phyloP scores from a whole-genome alignment of 2,797 vertebrate species.

The Sebastes melanostomus region DNA sequence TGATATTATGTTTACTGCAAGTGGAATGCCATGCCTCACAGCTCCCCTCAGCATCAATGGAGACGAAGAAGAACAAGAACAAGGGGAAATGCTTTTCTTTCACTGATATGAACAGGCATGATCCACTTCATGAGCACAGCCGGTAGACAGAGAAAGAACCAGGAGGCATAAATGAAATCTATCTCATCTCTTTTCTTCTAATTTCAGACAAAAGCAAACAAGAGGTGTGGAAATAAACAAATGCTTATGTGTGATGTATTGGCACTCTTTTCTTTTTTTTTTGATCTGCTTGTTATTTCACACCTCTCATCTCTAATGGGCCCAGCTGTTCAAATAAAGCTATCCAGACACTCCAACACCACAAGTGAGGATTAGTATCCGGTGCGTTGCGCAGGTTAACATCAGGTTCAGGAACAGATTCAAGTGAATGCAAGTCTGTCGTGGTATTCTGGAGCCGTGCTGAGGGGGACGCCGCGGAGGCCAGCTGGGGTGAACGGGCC shows the following conservation, averaged over 20 bases:
- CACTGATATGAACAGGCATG: slow-evolving; percentile 21
- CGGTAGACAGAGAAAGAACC: background rate
- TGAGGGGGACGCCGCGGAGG: background rate
- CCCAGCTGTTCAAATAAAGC: slow-evolving; percentile 10
- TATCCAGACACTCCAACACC: background rate
- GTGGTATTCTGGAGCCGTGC: background rate
- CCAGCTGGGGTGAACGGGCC: slow-evolving; percentile 17
- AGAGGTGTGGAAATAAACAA: slow-evolving; percentile 16
- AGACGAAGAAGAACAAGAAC: slow-evolving; percentile 17
- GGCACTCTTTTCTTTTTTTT: background rate
- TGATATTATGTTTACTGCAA: slow-evolving; percentile 2
- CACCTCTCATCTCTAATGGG: slow-evolving; percentile 26
- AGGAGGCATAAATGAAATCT: slow-evolving; percentile 1
- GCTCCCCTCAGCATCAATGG: slow-evolving; percentile 18
- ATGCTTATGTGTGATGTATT: background rate
- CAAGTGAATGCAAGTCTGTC: background rate
- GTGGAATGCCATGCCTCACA: background rate
- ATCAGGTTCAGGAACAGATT: background rate
- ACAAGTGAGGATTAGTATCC: background rate
- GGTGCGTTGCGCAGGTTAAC: background rate
- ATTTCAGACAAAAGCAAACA: background rate
- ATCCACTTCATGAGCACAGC: slow-evolving; percentile 33
- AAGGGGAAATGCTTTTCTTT: slow-evolving; percentile 32
- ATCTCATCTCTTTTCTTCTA: background rate
- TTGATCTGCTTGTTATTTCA: slow-evolving; percentile 1